Conservation (phyloP, 2,797 vertebrate genomes). For the Epinephelus coioides region DNA sequence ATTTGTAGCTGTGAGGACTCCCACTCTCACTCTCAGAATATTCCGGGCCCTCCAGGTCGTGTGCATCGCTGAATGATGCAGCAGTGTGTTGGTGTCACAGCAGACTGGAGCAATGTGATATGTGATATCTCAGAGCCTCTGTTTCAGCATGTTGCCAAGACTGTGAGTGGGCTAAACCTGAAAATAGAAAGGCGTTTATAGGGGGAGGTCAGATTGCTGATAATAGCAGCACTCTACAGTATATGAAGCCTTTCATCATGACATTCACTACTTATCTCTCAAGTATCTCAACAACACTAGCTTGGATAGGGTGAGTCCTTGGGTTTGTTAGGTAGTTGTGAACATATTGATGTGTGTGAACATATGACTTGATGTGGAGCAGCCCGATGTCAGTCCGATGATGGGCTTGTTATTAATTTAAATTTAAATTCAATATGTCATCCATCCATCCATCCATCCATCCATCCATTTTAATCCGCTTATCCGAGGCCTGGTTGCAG, state of each 20-base stretch:
- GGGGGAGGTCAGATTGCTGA: constrained; percentile 70
- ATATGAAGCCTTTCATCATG: constrained; percentile 53
- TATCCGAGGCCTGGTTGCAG: no score
- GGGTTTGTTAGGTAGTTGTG: no score
- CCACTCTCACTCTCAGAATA: constrained; percentile 66
- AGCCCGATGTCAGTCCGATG: not conserved
- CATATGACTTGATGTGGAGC: no score
- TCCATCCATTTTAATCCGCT: no score
- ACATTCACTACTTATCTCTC: constrained; percentile 29
- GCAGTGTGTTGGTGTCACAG: constrained; percentile 69
- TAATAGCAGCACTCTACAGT: constrained; percentile 67
- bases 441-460: no score
- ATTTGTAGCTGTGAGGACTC: constrained; percentile 66
- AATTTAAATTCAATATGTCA: no score
- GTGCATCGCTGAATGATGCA: constrained; percentile 58
- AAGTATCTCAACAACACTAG: constrained; percentile 22
- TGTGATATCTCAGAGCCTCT: constrained; percentile 68
- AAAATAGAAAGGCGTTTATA: constrained; percentile 73
- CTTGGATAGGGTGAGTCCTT: not conserved
- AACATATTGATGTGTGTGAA: no score
- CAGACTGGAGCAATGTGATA: constrained; percentile 63
- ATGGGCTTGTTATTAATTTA: not conserved
- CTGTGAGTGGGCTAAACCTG: constrained; percentile 75
- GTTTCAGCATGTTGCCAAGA: constrained; percentile 68
- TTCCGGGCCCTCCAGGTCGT: constrained; percentile 28